These are phyloP conservation scores for Drosophila asahinai DNA, from an alignment of 1,140 invertebrate species.

Conservation along the genomic window DNA sequence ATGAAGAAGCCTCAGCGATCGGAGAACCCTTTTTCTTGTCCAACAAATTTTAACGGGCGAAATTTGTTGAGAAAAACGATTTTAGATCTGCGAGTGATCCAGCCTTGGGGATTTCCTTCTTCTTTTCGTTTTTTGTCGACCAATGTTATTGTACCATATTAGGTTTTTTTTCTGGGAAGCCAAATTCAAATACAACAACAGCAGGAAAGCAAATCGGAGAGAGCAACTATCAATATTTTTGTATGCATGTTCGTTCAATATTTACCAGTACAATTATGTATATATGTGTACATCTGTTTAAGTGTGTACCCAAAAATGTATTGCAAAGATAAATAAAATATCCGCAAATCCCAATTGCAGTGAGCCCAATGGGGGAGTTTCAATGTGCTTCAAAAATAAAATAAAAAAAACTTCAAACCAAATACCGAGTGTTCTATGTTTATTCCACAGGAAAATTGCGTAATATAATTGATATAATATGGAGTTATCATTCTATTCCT, in stretches of 20 bases:
- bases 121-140: background rate
- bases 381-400: conserved; percentile 7
- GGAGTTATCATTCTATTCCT: too few relatives aligned
- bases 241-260: conserved; percentile 57
- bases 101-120: background rate
- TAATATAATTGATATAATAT: too few relatives aligned
- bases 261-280: conserved; percentile 35
- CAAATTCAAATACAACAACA: conserved; percentile 45
- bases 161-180: conserved; percentile 66
- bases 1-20: background rate
- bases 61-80: background rate
- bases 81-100: background rate
- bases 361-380: conserved; percentile 1
- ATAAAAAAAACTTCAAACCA: conserved; percentile 7
- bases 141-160: conserved; percentile 67
- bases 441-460: too few relatives aligned
- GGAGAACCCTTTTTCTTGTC: background rate
- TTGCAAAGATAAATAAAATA: conserved; percentile 40
- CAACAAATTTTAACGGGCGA: background rate
- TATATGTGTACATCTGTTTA: conserved; percentile 24
- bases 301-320: conserved; percentile 39
- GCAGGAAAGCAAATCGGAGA: conserved; percentile 27
- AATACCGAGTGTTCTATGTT: background rate
- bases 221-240: conserved; percentile 52
- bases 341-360: conserved; percentile 6